These are phyloP conservation scores for Gorsachius magnificus DNA, from an alignment of 2,797 vertebrate species.

Conservation along the genomic window DNA sequence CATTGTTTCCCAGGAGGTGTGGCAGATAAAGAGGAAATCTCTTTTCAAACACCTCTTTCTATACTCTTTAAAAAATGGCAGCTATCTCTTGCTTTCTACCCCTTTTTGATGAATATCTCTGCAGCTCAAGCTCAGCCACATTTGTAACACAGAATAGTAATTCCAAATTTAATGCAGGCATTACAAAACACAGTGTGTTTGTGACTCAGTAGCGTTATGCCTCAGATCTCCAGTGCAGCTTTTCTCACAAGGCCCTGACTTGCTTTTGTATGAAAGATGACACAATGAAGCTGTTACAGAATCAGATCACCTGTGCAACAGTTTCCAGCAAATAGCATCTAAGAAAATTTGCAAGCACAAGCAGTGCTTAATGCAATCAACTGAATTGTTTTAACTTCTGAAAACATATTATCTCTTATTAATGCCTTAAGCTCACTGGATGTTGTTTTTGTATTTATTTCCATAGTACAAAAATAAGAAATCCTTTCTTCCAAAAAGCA, in stretches of 20 bases:
- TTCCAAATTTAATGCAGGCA: background rate
- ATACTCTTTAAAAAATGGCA: background rate
- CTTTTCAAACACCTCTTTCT: background rate
- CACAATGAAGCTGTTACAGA: background rate
- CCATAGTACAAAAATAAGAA: background rate
- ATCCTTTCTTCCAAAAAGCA: background rate
- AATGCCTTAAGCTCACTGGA: background rate
- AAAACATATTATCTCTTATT: background rate
- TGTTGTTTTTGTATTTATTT: background rate
- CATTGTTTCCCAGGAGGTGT: background rate
- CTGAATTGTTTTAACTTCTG: background rate
- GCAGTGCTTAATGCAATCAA: background rate
- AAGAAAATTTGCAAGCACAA: background rate
- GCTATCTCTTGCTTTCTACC: background rate
- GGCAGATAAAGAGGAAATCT: background rate
- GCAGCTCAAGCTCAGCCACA: background rate
- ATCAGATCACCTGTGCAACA: background rate
- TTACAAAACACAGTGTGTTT: background rate
- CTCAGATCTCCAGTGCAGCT: background rate
- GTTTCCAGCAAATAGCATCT: background rate
- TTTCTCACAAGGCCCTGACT: background rate
- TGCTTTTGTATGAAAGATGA: background rate
- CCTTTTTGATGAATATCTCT: background rate
- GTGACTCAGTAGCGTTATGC: accelerated
- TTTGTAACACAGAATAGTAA: background rate